A percentile compares a stretch with the other conserved stretches of the same genome.
Evolutionary conservation across 92 coral and sea anemone genomes (phyloP).

Genomic region (Umimayanthus kanabou): DNA sequence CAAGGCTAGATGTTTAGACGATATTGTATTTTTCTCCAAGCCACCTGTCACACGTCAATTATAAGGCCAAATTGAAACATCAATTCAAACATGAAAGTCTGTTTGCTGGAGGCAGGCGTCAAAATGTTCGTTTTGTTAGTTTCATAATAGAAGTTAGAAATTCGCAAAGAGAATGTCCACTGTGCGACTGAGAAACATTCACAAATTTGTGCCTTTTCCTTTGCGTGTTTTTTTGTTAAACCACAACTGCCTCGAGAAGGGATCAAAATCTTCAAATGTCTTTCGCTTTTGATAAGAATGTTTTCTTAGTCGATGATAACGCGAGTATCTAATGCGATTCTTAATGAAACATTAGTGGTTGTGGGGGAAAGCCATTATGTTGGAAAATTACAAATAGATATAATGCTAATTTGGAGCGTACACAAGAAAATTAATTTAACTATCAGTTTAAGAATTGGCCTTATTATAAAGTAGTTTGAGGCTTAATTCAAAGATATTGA

Average conservation of each 20-base stretch:
- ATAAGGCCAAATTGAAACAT: conserved; percentile 29
- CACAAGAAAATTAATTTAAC: conserved; percentile 24
- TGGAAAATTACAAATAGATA: conserved; percentile 32
- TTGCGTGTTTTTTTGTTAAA: conserved; percentile 28
- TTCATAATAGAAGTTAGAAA: not conserved
- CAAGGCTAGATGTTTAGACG: conserved; percentile 29
- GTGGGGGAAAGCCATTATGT: conserved; percentile 21
- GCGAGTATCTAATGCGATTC: conserved; percentile 40
- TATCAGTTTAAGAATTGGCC: conserved; percentile 1
- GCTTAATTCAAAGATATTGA: not conserved
- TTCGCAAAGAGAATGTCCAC: not conserved
- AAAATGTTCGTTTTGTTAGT: not conserved
- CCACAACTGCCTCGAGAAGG: conserved; percentile 14
- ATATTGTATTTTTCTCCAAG: not conserved
- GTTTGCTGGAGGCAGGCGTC: not conserved
- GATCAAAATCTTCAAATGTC: conserved; percentile 6
- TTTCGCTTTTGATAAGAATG: conserved; percentile 17
- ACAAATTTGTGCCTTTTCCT: not conserved
- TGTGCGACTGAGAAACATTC: not conserved
- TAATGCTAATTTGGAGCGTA: conserved; percentile 33
- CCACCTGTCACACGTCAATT: conserved; percentile 37
- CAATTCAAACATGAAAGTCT: conserved; percentile 8
- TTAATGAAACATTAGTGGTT: conserved; percentile 45
- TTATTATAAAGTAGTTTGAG: conserved; percentile 3
- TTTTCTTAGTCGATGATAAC: not conserved